Percentiles rank a stretch among this genome's conserved stretches.
These are phyloP conservation scores for Ptychoptera contaminata DNA, from an alignment of 2,888 invertebrate genomes.

Conservation along the genomic window DNA sequence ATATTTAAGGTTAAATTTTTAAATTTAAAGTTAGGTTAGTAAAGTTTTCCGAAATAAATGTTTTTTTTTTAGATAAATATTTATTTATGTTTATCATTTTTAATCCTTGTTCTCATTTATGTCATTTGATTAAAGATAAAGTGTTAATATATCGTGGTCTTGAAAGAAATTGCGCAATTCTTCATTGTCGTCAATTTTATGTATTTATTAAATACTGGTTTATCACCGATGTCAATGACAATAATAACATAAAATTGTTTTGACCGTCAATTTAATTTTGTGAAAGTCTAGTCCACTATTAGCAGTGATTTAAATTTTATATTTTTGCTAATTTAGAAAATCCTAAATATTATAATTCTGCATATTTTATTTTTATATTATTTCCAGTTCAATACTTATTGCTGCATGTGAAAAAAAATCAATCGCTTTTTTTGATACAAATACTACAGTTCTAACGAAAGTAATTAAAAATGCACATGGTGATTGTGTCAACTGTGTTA, in stretches of 20 bases:
- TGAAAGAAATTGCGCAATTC: too few species aligned
- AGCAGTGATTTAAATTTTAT: neutral
- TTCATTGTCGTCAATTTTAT: too few species aligned
- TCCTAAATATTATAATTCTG: neutral
- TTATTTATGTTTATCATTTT: too few species aligned
- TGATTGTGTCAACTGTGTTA: constrained; percentile 86
- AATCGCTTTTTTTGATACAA: constrained; percentile 73
- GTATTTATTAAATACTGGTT: too few species aligned
- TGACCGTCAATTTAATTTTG: too few species aligned
- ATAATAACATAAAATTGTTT: neutral
- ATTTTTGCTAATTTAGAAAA: neutral
- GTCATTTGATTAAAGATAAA: too few species aligned
- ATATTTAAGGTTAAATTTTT: neutral
- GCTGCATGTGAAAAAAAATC: constrained; percentile 86
- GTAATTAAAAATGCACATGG: constrained; percentile 67
- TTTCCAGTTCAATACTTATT: constrained; percentile 55
- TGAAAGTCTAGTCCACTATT: too few species aligned
- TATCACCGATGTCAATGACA: neutral
- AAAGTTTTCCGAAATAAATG: too few species aligned
- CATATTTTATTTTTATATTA: neutral
- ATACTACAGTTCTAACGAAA: constrained; percentile 57
- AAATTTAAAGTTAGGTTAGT: neutral
- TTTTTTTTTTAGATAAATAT: too few species aligned
- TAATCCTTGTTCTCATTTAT: too few species aligned
- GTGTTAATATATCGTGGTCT: too few species aligned